Base-by-base conservation (phyloP, 35 echinoderm and acorn worm genomes). In the Lytechinus variegatus region DNA sequence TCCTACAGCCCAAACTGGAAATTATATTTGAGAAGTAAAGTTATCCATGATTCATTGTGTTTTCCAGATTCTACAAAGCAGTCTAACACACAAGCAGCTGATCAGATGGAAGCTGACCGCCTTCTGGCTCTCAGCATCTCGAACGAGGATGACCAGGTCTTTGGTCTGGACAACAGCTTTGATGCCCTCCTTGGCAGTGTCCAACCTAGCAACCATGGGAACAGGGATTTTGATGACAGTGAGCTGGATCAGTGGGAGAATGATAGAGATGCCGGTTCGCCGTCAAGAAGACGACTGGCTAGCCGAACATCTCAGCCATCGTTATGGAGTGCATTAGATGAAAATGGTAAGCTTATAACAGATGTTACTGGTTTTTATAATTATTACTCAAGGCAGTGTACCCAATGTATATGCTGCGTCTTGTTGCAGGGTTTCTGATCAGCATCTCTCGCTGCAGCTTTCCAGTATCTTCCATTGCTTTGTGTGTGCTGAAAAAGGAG, bases 41-140 rank as follows among this genome's bases (percentile, higher is more conserved):
- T 44, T 44, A 44, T 44, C 33, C 33, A 44, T 44, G 33, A 44
- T 44, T 44, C 0, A 44, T 44, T 44, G 0, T 44, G 33, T 44
- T 44, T 57, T 53, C 52, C 54, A 93, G 92, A 93, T 93, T 27
- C 92, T 28, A 55, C 92, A 54, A 93, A 93, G 92, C 92, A 14
- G 4, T 93, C 92, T 16, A 93, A 93, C 92, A 93, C 52, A 21
- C 28, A 54, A 8, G 55, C 61, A n/a, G 94, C 52, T 53, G 86
- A 95, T 24, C 97, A 95, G 29, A 92, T 95, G 58, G 94, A 98
- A 33, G 61, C 95, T 10, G 97, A 98, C 94, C 92, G 57, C 9
- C 56, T 89, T 8, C 44, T 96, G 8, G 97, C 97, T 33, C 79
- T 96, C 79, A 91, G 89, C 53, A 94, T 98, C 51, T 95, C 97